Percentiles rank a stretch among this genome's conserved stretches.
phyloP scores from a whole-genome alignment of 2,797 vertebrate genomes.

The Gadopsis bispinosus region DNA sequence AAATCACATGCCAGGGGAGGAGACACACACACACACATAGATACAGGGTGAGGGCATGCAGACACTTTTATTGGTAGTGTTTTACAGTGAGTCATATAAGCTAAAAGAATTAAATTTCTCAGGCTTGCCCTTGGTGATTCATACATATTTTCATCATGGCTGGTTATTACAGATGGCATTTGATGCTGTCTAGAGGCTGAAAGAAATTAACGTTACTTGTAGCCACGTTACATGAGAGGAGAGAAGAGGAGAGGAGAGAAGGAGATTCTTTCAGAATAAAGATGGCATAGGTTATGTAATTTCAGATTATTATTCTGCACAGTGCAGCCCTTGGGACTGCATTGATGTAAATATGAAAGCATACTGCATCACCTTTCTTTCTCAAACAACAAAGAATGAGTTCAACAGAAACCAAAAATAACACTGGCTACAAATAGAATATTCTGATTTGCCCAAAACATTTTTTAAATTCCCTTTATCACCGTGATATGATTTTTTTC shows the following conservation, averaged over 20 bases:
- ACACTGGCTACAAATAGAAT: conserved; percentile 50
- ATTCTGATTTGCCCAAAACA: conserved; percentile 23
- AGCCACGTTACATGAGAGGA: conserved; percentile 11
- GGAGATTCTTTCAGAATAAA: conserved; percentile 49
- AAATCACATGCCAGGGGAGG: conserved; percentile 64
- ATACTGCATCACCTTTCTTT: conserved; percentile 28
- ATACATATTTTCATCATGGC: conserved; percentile 59
- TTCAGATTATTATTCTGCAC: conserved; percentile 56
- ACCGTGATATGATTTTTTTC: conserved; percentile 21
- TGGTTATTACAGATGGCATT: conserved; percentile 56
- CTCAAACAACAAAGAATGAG: conserved; percentile 39
- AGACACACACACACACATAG: conserved; percentile 9
- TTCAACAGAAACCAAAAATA: conserved; percentile 56
- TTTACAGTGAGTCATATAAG: conserved; percentile 68
- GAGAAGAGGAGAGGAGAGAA: neutral
- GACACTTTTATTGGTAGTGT: conserved; percentile 62
- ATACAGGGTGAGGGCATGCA: conserved; percentile 31
- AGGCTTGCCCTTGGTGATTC: conserved; percentile 56
- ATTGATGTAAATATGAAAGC: conserved; percentile 68
- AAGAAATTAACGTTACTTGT: conserved; percentile 47
- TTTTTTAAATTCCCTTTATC: conserved; percentile 18
- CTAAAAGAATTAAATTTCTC: conserved; percentile 61
- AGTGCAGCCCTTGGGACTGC: conserved; percentile 50
- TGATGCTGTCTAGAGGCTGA: conserved; percentile 39
- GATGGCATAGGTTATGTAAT: conserved; percentile 58